Evolutionary conservation across 2,797 vertebrate species (phyloP).

Genomic region (Microctenopoma stevenorrisi): DNA sequence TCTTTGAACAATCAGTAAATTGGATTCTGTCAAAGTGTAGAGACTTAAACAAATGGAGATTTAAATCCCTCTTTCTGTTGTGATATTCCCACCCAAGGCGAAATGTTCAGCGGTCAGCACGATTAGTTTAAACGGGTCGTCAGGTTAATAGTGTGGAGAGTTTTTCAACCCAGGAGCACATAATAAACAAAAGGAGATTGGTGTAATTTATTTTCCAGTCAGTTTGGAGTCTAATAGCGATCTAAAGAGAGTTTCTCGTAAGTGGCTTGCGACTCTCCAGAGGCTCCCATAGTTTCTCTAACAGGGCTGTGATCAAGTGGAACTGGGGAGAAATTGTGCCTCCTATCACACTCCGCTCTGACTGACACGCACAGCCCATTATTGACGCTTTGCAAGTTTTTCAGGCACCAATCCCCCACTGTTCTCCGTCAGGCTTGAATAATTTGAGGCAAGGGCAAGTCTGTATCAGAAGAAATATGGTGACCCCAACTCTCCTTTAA

Average conservation of each 20-base stretch:
- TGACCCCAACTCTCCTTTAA: conserved; percentile 74
- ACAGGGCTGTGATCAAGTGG: conserved; percentile 34
- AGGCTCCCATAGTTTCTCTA: conserved; percentile 43
- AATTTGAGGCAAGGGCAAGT: conserved; percentile 70
- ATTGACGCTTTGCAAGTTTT: conserved; percentile 66
- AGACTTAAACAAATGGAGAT: conserved; percentile 13
- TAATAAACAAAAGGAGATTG: conserved; percentile 47
- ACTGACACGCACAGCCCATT: conserved; percentile 61
- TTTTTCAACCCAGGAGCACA: conserved; percentile 38
- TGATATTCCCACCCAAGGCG: conserved; percentile 18
- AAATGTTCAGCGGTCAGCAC: conserved; percentile 36
- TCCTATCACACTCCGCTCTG: conserved; percentile 42
- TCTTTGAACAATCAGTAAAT: conserved; percentile 22
- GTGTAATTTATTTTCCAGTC: conserved; percentile 46
- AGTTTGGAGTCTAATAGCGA: conserved; percentile 28
- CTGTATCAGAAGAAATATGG: conserved; percentile 73
- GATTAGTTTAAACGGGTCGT: conserved; percentile 47
- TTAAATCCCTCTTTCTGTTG: conserved; percentile 14
- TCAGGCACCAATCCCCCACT: conserved; percentile 60
- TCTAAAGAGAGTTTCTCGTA: conserved; percentile 26
- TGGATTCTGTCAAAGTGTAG: conserved; percentile 9
- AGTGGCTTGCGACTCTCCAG: conserved; percentile 20
- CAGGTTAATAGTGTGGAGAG: conserved; percentile 31
- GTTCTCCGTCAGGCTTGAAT: conserved; percentile 69
- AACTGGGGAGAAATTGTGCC: conserved; percentile 33